A percentile compares a stretch with the other conserved stretches of the same genome.
phyloP scores from a whole-genome alignment of 2,888 invertebrate species.

The Syritta pipiens region DNA sequence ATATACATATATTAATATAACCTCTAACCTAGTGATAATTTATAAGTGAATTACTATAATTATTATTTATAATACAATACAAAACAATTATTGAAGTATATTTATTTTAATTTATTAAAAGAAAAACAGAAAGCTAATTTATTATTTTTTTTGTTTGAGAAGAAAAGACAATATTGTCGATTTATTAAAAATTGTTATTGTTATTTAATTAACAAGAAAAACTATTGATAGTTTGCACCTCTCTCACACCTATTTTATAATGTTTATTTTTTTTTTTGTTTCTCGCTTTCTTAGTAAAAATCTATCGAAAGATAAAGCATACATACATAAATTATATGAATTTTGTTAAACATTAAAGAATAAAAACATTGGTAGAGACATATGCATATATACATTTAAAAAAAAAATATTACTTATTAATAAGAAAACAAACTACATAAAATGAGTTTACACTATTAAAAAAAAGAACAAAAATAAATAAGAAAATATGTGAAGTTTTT shows the following conservation, averaged over 20 bases:
- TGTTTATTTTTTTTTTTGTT: slow-evolving; percentile 3
- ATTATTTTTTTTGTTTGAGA: neutral
- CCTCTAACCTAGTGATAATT: slow-evolving; percentile 51
- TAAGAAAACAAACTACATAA: slow-evolving; percentile 1
- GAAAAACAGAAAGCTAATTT: neutral
- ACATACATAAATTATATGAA: slow-evolving; percentile 2
- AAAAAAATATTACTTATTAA: neutral
- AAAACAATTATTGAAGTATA: slow-evolving; percentile 15
- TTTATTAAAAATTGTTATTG: slow-evolving; percentile 23
- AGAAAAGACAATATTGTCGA: slow-evolving; percentile 16
- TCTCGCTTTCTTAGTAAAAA: slow-evolving; percentile 47
- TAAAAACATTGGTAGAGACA: too few relatives aligned
- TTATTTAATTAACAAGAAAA: slow-evolving; percentile 11
- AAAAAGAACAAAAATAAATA: neutral
- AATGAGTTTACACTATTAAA: neutral
- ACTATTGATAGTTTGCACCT: slow-evolving; percentile 6
- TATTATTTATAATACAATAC: neutral
- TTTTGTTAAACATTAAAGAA: slow-evolving; percentile 13
- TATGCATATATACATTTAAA: too few relatives aligned
- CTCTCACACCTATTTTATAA: slow-evolving; percentile 10
- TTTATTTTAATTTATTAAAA: slow-evolving; percentile 36
- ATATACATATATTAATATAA: slow-evolving; percentile 39
- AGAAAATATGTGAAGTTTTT: slow-evolving; percentile 20
- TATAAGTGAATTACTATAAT: slow-evolving; percentile 41
- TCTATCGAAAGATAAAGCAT: slow-evolving; percentile 41